Evolutionary conservation across 2,113 vertebrate genomes (phyloP), one percentile per base, ranked within the genome.

Genomic region (Coptodon bakossiorum): DNA sequence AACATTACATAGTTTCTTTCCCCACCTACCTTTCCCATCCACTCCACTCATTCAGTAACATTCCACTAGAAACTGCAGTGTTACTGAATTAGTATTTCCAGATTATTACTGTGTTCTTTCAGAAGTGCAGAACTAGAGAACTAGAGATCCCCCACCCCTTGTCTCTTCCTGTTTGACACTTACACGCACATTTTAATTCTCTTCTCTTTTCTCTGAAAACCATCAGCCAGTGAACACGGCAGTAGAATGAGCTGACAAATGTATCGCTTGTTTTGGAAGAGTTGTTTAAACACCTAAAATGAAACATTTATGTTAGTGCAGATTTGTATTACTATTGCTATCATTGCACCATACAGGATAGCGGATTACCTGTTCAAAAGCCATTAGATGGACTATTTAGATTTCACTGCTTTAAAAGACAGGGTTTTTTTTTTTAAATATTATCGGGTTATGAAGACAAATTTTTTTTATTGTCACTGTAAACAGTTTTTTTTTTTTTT

Each of bases 1-100:
- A 54, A 4, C 27, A 17, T 89, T 43, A 87, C 80, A 63, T 10
- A 0, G 8, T 57, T 36, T 36, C 34, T 84, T 61, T 71, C 71
- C 43, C 66, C 73, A 61, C 84, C 61, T 66, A 87, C 50, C 24
- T 45, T 78, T 86, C 27, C 34, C 45, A 83, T 63, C 16, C 43
- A 50, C 71, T 50, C 1, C 22, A 66, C 56, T 78, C 45, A 50
- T 17, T 53, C 24, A 53, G 66, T 45, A 27, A 10, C 9, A 27
- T 81, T 84, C n/a, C 43, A 61, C 38, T 43, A 16, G 14, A 78
- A 63, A 40, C 6, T 3, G 34, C 63, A 40, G 19, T 40, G 34
- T 40, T 40, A 40, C 34, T 40, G 63, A 40, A 68, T 22, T 13
- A 22, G 10, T 9, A 13, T 73, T 89, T 81, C 36, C 29, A 61